A percentile compares a stretch with the other conserved stretches of the same genome.
phyloP scores from a whole-genome alignment of 2,113 vertebrate species.

The Gambusia affinis region DNA sequence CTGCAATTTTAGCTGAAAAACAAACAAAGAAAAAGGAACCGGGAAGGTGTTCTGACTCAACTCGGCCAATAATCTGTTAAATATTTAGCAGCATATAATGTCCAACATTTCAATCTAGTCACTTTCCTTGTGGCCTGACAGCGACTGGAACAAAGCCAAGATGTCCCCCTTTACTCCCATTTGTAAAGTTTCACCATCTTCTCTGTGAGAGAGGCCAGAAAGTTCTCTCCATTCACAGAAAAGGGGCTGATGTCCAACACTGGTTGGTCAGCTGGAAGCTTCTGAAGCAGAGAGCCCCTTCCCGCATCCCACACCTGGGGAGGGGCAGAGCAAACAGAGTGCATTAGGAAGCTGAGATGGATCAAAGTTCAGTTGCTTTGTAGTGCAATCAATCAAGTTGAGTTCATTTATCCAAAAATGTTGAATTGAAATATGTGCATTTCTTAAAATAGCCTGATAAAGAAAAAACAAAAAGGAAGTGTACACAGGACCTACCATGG shows the following conservation, averaged over 20 bases:
- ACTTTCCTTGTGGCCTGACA: neutral
- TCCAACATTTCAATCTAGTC: neutral
- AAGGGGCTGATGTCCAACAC: slow-evolving; percentile 92
- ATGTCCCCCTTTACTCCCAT: slow-evolving; percentile 83
- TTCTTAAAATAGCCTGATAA: neutral
- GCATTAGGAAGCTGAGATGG: too few species aligned
- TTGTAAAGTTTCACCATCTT: slow-evolving; percentile 91
- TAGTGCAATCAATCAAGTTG: too few species aligned
- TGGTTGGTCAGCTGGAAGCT: slow-evolving; percentile 87
- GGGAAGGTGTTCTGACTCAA: neutral
- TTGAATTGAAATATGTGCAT: too few species aligned
- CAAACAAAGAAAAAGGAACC: neutral
- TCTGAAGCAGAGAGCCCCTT: slow-evolving; percentile 88
- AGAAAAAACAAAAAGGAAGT: too few species aligned
- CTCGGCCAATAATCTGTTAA: neutral
- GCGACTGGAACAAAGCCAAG: too few species aligned
- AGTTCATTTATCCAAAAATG: too few species aligned
- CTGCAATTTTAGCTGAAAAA: neutral
- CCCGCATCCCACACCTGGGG: slow-evolving; percentile 91
- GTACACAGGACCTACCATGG: slow-evolving; percentile 81
- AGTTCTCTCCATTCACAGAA: slow-evolving; percentile 83
- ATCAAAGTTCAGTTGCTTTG: too few species aligned
- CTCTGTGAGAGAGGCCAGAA: slow-evolving; percentile 91
- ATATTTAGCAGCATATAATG: slow-evolving; percentile 38
- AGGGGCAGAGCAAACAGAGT: neutral